Evolutionary conservation across 1,140 invertebrate genomes (phyloP).

Genomic region (Bursaphelenchus mucronatus): DNA sequence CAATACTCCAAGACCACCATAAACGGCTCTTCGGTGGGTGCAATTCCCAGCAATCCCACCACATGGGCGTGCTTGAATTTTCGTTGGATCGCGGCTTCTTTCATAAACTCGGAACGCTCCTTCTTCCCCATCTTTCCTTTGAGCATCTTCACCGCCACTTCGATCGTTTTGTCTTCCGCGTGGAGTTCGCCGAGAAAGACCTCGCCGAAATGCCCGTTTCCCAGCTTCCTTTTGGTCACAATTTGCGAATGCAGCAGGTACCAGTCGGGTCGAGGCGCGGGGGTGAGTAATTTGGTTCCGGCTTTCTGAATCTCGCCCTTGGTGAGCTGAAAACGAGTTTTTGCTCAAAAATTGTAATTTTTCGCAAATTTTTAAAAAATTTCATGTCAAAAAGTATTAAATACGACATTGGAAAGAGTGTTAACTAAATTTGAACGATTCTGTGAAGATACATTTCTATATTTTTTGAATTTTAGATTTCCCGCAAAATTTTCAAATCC

Average conservation of each 20-base stretch:
- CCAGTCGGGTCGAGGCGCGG: constrained; percentile 6
- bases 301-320: constrained; percentile 2
- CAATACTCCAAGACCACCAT: constrained; percentile 5
- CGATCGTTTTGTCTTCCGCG: constrained; percentile 2
- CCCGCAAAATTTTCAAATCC: no score
- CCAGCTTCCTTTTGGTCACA: constrained; percentile 18
- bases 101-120: constrained; percentile 8
- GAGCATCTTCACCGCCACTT: constrained; percentile 18
- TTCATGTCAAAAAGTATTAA: no score
- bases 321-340: background rate
- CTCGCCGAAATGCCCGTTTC: constrained; percentile 20
- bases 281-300: constrained; percentile 10
- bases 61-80: constrained; percentile 6
- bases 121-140: constrained; percentile 18
- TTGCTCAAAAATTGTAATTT: no score
- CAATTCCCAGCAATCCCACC: constrained; percentile 1
- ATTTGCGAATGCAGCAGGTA: constrained; percentile 13
- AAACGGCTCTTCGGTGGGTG: constrained; percentile 1
- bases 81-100: background rate
- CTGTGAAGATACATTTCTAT: no score
- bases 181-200: constrained; percentile 11
- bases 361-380: no score
- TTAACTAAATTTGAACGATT: no score
- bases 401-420: no score
- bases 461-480: no score